Conservation (phyloP, 2,888 invertebrate genomes). For the Standfussiana lucernea region DNA sequence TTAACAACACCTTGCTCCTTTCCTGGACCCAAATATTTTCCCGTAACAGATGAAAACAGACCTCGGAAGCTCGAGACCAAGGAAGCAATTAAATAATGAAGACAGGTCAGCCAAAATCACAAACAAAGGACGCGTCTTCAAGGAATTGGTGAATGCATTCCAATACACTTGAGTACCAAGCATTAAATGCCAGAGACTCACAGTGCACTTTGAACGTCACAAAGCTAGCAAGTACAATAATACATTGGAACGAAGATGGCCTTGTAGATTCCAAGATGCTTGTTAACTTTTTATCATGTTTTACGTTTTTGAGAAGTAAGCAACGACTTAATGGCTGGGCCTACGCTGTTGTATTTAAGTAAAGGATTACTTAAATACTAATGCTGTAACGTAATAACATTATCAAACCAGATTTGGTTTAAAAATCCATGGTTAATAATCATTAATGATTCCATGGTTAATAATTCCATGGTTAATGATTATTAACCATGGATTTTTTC, state of each 20-base stretch:
- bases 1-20: neutral
- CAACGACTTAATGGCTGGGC: too few species aligned
- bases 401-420: too few species aligned
- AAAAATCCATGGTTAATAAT: too few species aligned
- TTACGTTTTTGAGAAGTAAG: too few species aligned
- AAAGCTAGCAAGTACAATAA: neutral
- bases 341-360: too few species aligned
- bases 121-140: neutral
- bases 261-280: too few species aligned
- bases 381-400: too few species aligned
- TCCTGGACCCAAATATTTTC: neutral
- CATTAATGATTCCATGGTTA: too few species aligned
- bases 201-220: neutral
- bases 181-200: neutral
- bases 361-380: too few species aligned
- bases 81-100: slow-evolving; percentile 2
- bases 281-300: too few species aligned
- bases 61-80: neutral
- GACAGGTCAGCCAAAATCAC: neutral
- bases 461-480: too few species aligned
- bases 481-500: neutral
- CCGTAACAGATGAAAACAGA: neutral
- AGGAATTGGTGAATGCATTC: neutral
- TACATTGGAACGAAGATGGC: neutral
- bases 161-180: neutral